phyloP scores from a whole-genome alignment of 2,888 invertebrate genomes.

The Euzetes globulus region DNA sequence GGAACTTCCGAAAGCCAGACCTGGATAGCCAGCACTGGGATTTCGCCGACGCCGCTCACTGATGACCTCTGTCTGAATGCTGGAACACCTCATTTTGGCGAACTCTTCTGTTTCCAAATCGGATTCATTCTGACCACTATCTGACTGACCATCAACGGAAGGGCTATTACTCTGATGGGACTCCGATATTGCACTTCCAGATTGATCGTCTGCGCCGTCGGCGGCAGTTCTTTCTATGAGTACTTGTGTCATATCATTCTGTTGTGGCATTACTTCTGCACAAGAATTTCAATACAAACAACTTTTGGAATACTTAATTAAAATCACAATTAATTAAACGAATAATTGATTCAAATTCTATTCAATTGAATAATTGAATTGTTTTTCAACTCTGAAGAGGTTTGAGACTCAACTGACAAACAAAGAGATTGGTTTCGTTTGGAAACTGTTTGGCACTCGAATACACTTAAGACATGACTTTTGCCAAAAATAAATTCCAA shows the following conservation, averaged over 20 bases:
- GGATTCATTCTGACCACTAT: conserved; percentile 34
- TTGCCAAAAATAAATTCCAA: conserved; percentile 11
- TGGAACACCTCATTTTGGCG: conserved; percentile 75
- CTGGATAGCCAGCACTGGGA: conserved; percentile 42
- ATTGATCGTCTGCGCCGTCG: conserved; percentile 38
- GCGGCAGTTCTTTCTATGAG: conserved; percentile 37
- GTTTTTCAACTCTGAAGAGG: neutral
- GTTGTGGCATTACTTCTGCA: conserved; percentile 18
- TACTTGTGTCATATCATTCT: conserved; percentile 30
- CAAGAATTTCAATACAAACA: neutral
- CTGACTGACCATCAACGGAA: neutral
- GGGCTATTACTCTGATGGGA: neutral
- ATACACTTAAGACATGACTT: neutral
- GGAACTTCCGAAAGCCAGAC: conserved; percentile 54
- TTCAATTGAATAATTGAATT: neutral
- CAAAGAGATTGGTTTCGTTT: neutral
- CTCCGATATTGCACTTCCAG: neutral
- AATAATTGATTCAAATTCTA: neutral
- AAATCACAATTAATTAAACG: neutral
- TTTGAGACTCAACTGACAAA: neutral
- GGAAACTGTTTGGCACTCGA: neutral
- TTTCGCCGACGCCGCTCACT: conserved; percentile 40
- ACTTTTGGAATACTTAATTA: too few species aligned
- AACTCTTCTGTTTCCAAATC: conserved; percentile 48
- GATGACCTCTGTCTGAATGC: conserved; percentile 77